Evolutionary conservation across 2,888 invertebrate genomes (phyloP).

Genomic region (Pristionchus fissidentatus): DNA sequence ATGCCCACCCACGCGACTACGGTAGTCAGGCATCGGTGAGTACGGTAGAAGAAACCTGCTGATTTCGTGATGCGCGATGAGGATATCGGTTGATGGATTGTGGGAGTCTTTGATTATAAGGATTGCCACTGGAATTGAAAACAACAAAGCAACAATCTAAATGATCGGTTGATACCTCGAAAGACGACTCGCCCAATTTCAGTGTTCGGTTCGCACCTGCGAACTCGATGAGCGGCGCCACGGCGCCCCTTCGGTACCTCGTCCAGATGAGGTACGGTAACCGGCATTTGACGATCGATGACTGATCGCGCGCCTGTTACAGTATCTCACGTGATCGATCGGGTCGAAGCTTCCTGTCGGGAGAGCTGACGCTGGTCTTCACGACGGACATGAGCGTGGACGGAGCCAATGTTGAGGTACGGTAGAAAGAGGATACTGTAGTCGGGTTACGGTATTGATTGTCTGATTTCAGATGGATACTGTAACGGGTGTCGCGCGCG

Average conservation of each 20-base stretch:
- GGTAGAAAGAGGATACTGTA: not conserved
- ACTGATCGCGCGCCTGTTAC: not conserved
- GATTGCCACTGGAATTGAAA: no score
- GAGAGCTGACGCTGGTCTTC: slow-evolving; percentile 38
- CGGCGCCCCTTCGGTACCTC: slow-evolving; percentile 27
- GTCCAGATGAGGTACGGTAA: slow-evolving; percentile 38
- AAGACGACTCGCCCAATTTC: not conserved
- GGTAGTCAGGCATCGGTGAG: slow-evolving; percentile 37
- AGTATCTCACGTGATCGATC: slow-evolving; percentile 40
- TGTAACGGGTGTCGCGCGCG: not conserved
- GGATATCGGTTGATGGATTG: no score
- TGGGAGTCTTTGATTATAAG: no score
- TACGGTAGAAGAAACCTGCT: not conserved
- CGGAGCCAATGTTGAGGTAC: slow-evolving; percentile 35
- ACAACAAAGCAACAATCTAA: not conserved
- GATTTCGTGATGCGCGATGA: no score
- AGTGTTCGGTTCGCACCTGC: slow-evolving; percentile 5
- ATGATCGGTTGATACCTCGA: not conserved
- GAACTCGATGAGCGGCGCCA: not conserved
- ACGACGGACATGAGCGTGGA: slow-evolving; percentile 24
- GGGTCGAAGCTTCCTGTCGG: slow-evolving; percentile 8
- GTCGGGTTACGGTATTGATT: not conserved
- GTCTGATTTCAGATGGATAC: slow-evolving; percentile 6
- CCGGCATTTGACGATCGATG: not conserved
- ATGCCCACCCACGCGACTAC: not conserved